A percentile compares a stretch with the other conserved stretches of the same genome.
These are phyloP conservation scores for Muntiacus reevesi DNA, from an alignment of 2,113 vertebrate species.

Conservation along the genomic window DNA sequence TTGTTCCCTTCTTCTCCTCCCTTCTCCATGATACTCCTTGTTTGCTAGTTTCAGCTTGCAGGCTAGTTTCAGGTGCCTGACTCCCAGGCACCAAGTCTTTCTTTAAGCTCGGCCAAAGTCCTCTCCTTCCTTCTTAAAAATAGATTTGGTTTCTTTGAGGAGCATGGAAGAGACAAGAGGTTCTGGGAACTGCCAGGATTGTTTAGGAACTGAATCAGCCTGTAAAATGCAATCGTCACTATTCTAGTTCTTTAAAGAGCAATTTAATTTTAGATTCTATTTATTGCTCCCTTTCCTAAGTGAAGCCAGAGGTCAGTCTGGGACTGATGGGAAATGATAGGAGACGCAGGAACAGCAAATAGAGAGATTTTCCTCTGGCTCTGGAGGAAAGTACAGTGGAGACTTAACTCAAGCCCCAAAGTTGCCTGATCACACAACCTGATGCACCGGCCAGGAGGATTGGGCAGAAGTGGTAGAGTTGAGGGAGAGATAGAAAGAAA, in stretches of 20 bases:
- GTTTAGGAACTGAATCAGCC: slow-evolving; percentile 38
- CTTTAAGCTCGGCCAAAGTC: not conserved
- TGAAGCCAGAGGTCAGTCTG: slow-evolving; percentile 32
- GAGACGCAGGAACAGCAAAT: not conserved
- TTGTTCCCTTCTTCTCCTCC: accelerated
- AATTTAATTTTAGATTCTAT: slow-evolving; percentile 61
- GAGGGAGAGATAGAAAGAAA: not conserved
- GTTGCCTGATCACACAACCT: not conserved
- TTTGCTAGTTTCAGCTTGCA: not conserved
- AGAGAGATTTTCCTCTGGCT: not conserved
- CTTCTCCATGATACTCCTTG: accelerated
- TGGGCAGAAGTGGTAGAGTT: not conserved
- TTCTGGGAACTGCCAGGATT: slow-evolving; percentile 35
- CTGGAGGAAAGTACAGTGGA: not conserved
- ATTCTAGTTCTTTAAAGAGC: slow-evolving; percentile 32
- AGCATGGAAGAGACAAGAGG: not conserved
- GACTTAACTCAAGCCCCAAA: not conserved
- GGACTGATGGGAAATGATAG: not conserved
- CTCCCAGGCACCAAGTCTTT: not conserved
- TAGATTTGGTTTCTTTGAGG: slow-evolving; percentile 32
- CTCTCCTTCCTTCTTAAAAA: not conserved
- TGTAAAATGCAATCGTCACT: not conserved
- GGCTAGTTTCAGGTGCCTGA: no score
- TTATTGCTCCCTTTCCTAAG: slow-evolving; percentile 15
- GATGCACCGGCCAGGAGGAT: not conserved